phyloP scores from a whole-genome alignment of 2,888 invertebrate genomes.

The Clitarchus hookeri region DNA sequence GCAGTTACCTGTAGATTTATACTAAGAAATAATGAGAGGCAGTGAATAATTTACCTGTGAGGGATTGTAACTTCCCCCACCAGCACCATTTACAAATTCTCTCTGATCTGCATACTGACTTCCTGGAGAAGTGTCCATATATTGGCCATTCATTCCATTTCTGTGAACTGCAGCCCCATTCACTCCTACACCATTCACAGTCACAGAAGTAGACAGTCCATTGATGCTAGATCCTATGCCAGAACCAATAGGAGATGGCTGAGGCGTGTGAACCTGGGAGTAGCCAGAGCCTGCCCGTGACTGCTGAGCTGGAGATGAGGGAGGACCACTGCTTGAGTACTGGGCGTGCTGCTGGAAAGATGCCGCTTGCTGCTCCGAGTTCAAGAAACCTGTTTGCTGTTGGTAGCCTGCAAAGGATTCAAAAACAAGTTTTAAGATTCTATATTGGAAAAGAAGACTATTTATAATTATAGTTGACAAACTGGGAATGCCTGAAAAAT shows the following conservation, averaged over 20 bases:
- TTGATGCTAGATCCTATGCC: slow-evolving; percentile 28
- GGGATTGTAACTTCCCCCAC: slow-evolving; percentile 46
- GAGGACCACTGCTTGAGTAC: slow-evolving; percentile 36
- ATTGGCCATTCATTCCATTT: slow-evolving; percentile 54
- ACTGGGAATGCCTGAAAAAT: too few relatives aligned
- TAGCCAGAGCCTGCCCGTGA: slow-evolving; percentile 39
- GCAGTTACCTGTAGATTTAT: neutral
- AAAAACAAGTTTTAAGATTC: too few relatives aligned
- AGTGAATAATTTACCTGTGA: slow-evolving; percentile 51
- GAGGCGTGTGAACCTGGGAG: slow-evolving; percentile 44
- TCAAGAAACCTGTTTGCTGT: slow-evolving; percentile 35
- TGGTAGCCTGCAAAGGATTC: slow-evolving; percentile 39
- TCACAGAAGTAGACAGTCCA: slow-evolving; percentile 20
- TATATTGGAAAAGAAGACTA: neutral
- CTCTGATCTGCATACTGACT: slow-evolving; percentile 53
- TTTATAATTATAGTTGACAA: neutral
- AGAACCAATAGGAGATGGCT: slow-evolving; percentile 44
- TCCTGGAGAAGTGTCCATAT: slow-evolving; percentile 53
- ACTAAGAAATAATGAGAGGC: neutral
- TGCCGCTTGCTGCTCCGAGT: slow-evolving; percentile 30
- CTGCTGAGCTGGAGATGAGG: slow-evolving; percentile 41
- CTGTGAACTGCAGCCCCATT: slow-evolving; percentile 51
- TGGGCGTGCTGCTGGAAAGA: slow-evolving; percentile 34
- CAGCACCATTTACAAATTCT: slow-evolving; percentile 56
- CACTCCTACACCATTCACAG: slow-evolving; percentile 47